Percentiles rank a stretch among this genome's conserved stretches.
These are phyloP conservation scores for Australoheros facetus DNA, from an alignment of 2,797 vertebrate species.

Conservation along the genomic window DNA sequence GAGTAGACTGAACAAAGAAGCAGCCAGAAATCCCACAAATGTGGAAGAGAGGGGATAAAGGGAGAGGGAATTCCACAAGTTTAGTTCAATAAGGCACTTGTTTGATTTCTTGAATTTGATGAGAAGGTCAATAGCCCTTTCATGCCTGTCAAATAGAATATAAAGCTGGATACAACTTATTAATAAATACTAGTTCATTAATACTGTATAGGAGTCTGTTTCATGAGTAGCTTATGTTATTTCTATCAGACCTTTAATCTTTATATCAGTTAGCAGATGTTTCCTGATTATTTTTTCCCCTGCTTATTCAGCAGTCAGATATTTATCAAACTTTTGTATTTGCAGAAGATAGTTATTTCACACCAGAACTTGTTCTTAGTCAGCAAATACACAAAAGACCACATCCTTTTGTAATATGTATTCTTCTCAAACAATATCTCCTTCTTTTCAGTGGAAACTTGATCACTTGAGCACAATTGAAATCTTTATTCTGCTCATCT, in stretches of 20 bases:
- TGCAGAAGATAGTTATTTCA: neutral
- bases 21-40: constrained; percentile 19
- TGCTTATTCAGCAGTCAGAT: neutral
- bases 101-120: neutral
- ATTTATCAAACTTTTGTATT: neutral
- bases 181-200: neutral
- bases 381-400: constrained; percentile 5
- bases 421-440: constrained; percentile 50
- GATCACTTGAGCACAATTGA: constrained; percentile 41
- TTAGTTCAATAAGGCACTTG: neutral
- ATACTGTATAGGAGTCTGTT: neutral
- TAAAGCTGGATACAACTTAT: neutral
- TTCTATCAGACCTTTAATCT: neutral
- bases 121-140: neutral
- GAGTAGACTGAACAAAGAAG: constrained; percentile 42
- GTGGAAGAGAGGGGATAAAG: neutral
- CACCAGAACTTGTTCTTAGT: constrained; percentile 21
- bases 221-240: neutral
- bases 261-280: neutral
- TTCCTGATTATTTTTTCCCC: neutral
- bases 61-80: neutral
- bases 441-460: constrained; percentile 50
- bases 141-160: neutral
- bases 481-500: constrained; percentile 55
- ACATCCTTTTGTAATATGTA: constrained; percentile 10